Percentiles rank a stretch among this genome's conserved stretches.
Conservation (phyloP, 2,113 vertebrate species). For the Colius striatus region DNA sequence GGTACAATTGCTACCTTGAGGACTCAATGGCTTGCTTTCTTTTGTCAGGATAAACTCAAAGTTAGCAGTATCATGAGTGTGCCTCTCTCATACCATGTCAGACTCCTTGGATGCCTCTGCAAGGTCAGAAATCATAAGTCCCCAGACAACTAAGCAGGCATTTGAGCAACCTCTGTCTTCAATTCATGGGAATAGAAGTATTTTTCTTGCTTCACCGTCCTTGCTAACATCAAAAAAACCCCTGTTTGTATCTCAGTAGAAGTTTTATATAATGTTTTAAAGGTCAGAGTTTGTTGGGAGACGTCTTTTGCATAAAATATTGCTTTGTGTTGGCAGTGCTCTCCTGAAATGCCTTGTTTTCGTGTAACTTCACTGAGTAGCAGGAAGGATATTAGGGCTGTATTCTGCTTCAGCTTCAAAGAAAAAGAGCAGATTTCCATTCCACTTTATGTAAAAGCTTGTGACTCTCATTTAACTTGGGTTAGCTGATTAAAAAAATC, state of each 20-base stretch:
- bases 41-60: not conserved
- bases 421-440: not conserved
- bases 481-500: not conserved
- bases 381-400: constrained; percentile 42
- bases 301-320: constrained; percentile 24
- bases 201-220: not conserved
- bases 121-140: not conserved
- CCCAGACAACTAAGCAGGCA: not conserved
- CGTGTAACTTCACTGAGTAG: not conserved
- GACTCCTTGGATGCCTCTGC: not conserved
- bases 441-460: not conserved
- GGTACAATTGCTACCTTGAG: not conserved
- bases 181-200: not conserved
- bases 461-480: not conserved
- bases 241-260: not conserved
- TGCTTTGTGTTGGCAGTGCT: constrained; percentile 42
- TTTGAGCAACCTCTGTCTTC: not conserved
- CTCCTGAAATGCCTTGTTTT: not conserved
- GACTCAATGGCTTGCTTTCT: not conserved
- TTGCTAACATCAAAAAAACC: not conserved
- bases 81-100: not conserved
- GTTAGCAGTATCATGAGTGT: not conserved
- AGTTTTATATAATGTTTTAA: constrained; percentile 35
- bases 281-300: constrained; percentile 8
- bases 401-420: constrained; percentile 7